phyloP scores from a whole-genome alignment of 2,888 invertebrate genomes.

The Anagyrus pseudococci region DNA sequence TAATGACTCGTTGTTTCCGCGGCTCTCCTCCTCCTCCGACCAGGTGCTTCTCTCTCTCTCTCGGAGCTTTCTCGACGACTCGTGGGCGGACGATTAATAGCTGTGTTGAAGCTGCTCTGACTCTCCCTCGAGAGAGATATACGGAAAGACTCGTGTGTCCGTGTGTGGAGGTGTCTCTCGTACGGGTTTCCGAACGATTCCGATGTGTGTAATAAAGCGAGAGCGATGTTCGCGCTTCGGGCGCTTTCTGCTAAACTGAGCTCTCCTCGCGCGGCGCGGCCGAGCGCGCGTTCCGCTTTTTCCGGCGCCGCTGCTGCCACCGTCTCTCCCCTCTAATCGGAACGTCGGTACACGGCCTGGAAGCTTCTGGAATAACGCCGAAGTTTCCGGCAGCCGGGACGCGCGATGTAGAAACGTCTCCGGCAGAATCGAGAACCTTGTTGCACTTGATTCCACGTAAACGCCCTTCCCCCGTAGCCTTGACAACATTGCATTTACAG shows the following conservation, averaged over 20 bases:
- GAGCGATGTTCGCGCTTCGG: conserved; percentile 10
- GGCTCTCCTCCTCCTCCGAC: no score
- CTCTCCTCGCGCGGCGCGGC: background rate
- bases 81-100: background rate
- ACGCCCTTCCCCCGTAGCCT: no score
- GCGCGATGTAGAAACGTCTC: no score
- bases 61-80: background rate
- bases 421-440: no score
- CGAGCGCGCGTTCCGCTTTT: conserved; percentile 12
- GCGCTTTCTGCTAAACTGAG: conserved; percentile 39
- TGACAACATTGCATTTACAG: no score
- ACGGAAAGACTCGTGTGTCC: background rate
- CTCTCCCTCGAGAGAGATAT: background rate
- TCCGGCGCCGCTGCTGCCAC: conserved; percentile 1
- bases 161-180: background rate
- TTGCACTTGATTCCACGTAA: no score
- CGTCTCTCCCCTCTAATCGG: background rate
- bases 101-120: background rate
- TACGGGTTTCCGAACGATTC: background rate
- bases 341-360: conserved; percentile 22
- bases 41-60: background rate
- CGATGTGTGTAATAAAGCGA: background rate
- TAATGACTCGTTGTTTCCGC: no score
- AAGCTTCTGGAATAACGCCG: conserved; percentile 37
- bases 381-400: conserved; percentile 1